Evolutionary conservation across 2,113 vertebrate genomes (phyloP).

Genomic region (Artemisiospiza belli): DNA sequence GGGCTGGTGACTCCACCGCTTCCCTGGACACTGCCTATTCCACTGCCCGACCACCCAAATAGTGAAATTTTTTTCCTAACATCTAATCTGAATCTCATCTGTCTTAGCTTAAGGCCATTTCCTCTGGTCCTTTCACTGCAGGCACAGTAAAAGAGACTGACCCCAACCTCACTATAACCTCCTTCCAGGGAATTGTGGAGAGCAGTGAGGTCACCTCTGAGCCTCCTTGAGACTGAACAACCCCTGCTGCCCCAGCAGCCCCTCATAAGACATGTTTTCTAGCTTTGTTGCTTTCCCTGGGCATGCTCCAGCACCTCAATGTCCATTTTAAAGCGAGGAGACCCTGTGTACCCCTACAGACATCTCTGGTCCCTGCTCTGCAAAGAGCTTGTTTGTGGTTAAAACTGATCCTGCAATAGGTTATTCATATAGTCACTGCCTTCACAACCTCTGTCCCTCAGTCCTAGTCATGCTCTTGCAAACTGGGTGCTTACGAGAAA

Average conservation of each 20-base stretch:
- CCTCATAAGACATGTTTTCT: not conserved
- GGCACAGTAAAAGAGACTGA: not conserved
- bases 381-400: not conserved
- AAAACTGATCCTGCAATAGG: not conserved
- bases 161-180: not conserved
- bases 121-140: not conserved
- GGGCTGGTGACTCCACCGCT: not conserved
- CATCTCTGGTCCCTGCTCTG: not conserved
- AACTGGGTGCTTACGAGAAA: not conserved
- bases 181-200: not conserved
- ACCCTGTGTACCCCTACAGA: accelerated
- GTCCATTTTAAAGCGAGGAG: not conserved
- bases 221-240: not conserved
- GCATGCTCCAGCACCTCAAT: not conserved
- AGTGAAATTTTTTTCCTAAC: accelerated
- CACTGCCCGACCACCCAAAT: not conserved
- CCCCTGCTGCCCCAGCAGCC: not conserved
- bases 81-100: not conserved
- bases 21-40: not conserved
- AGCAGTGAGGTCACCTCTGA: too few relatives aligned
- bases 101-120: not conserved
- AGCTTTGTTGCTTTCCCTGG: not conserved
- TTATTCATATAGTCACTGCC: not conserved
- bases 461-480: not conserved
- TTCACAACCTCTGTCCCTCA: not conserved